A percentile compares a stretch with the other conserved stretches of the same genome.
Evolutionary conservation across 2,113 vertebrate genomes (phyloP).

Genomic region (Leptodactylus fuscus): DNA sequence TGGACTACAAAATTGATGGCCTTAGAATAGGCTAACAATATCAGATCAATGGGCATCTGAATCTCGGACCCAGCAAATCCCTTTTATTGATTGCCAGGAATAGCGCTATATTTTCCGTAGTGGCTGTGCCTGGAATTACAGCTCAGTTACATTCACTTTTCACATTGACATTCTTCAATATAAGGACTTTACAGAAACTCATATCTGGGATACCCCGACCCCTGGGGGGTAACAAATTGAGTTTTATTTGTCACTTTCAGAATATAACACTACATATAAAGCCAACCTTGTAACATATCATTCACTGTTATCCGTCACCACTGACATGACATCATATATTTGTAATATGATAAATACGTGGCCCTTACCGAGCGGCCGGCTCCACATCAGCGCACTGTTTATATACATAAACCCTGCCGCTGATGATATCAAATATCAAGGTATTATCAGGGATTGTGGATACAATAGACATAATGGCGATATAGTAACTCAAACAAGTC

Average conservation of each 20-base stretch:
- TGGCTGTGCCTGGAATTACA: too few relatives aligned
- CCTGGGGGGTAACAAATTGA: too few relatives aligned
- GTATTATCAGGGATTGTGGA: not conserved
- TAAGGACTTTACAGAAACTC: too few relatives aligned
- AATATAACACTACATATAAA: not conserved
- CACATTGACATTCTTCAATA: too few relatives aligned
- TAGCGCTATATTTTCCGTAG: too few relatives aligned
- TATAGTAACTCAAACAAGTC: slow-evolving; percentile 40
- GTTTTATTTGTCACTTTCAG: not conserved
- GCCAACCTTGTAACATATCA: not conserved
- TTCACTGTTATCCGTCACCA: not conserved
- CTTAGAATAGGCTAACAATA: too few relatives aligned
- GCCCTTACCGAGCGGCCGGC: not conserved
- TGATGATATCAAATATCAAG: not conserved
- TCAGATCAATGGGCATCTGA: too few relatives aligned
- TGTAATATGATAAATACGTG: not conserved
- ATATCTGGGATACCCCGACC: too few relatives aligned
- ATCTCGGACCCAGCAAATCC: too few relatives aligned
- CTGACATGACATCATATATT: not conserved
- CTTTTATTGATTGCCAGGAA: too few relatives aligned
- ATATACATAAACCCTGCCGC: not conserved
- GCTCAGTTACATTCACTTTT: too few relatives aligned
- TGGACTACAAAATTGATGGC: too few relatives aligned
- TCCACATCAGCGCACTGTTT: not conserved
- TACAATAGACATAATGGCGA: slow-evolving; percentile 13